Evolutionary conservation across 2,113 vertebrate species (phyloP), one percentile per base, ranked within the genome.

Genomic region (Emberiza fucata): DNA sequence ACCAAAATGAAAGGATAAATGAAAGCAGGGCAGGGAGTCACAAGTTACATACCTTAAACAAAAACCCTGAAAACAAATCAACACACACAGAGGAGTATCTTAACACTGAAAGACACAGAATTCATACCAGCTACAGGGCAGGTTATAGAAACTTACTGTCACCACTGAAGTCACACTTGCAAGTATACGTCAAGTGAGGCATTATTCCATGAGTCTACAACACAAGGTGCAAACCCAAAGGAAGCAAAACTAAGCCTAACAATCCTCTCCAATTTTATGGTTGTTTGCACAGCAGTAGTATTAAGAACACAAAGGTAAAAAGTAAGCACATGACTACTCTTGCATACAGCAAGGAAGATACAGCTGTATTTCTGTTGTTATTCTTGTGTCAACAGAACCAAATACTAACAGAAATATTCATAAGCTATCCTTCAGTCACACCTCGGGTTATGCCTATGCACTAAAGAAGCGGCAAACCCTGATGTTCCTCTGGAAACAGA

Each of bases 371-470:
- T 28, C n/a, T 69, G 6, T 16, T 64, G 19, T 56, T 81, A 57
- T 15, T 81, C 31, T 48, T 24, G n/a, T 29, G 60, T 14, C 72
- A 88, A 60, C 9, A 83, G 54, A 80, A 47, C 31, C 54, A 65
- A 86, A 59, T 20, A 51, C 8, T 22, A 40, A 47, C 61, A 81
- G 27, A 76, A 90, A 85, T 11, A 56, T 11, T 53, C 40, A 44
- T 21, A 25, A 60, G 17, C 35, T 44, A 24, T 20, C 73, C 57
- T 89, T 56, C 61, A 68, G 25, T 68, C 28, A 28, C n/a, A 87
- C 10, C 28, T n/a, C 0, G 0, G 40, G 40, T 82, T 59, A 71
- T 9, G 5, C 11, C 45, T 11, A 19, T 18, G 19, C 15, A 69
- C 64, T 72, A 40, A 60, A 51, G 63, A 45, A 56, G 5, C 39